Evolutionary conservation across 2,888 invertebrate genomes (phyloP).

Genomic region (Plusia festucae): DNA sequence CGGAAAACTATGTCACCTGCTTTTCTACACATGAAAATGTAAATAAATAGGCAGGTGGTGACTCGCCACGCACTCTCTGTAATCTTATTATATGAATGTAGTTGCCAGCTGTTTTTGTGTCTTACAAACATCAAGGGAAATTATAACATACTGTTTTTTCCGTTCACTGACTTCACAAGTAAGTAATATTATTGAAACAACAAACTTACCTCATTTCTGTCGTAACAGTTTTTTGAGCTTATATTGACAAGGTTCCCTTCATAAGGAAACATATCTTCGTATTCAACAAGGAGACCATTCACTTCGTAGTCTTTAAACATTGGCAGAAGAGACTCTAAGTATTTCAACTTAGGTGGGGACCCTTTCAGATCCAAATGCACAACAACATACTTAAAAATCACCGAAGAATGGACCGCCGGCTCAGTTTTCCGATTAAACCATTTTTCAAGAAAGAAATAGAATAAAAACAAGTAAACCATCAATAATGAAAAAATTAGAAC

Average conservation of each 20-base stretch:
- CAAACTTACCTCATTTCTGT: conserved; percentile 70
- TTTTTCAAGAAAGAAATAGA: conserved; percentile 18
- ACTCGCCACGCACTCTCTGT: no score
- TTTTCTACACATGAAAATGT: no score
- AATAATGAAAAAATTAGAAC: conserved; percentile 17
- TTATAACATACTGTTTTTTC: no score
- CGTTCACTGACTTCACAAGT: no score
- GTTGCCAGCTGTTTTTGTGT: no score
- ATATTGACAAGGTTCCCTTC: conserved; percentile 89
- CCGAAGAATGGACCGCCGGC: not conserved
- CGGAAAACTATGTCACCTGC: no score
- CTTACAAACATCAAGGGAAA: no score
- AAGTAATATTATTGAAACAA: not conserved
- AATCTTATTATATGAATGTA: no score
- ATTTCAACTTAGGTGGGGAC: conserved; percentile 92
- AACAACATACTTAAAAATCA: conserved; percentile 87
- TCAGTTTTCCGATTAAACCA: conserved; percentile 6
- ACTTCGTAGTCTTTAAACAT: conserved; percentile 91
- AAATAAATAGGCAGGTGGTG: no score
- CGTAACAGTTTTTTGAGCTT: conserved; percentile 91
- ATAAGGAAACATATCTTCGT: conserved; percentile 97
- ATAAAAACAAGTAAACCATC: conserved; percentile 28
- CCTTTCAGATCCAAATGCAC: conserved; percentile 96
- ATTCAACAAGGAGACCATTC: conserved; percentile 94
- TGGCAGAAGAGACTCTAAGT: conserved; percentile 90